Evolutionary conservation across 30 jellyfish, hydroid and myxozoan species (phyloP), one percentile per base, ranked within the genome.

Genomic region (Aurelia sp.): DNA sequence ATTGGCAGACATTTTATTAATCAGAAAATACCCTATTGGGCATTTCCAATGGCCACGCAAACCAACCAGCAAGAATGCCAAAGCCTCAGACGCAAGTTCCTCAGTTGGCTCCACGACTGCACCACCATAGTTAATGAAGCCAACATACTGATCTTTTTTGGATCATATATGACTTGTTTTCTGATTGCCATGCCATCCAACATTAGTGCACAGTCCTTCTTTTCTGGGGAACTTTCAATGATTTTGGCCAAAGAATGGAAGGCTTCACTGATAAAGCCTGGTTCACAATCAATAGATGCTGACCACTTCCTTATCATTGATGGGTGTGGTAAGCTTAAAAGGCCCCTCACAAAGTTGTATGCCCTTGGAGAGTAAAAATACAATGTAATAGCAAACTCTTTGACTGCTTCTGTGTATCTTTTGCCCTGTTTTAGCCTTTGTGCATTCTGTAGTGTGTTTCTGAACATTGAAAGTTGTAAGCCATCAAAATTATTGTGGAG

Each of bases 1-100:
- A 33, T 79, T 31, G 1, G 85, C 81, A 62, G 48, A 7, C 15
- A 15, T 6, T 35, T 79, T 63, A 21, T 79, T 27, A 11, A 27
- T 65, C 68, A 80, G 21, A 52, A 80, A 80, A 18, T 63, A 80
- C 13, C 74, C 72, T 11, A 80, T 80, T 15, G 90, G 88, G 47
- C 88, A 78, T 59, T 80, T 80, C 90, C 90, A 80, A 18, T 80
- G 90, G 30, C 83, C 74, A 30, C 44, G 71, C 19, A 50, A 19
- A 50, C 90, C 73, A 47, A 69, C 83, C 2, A 66, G 73, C 73
- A 66, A 47, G 33, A 80, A 80, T 37, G 48, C 90, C 18, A 64
- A 20, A 11, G 73, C 90, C 52, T 80, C 90, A 1, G 90, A 22
- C 6, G 85, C 90, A 17, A 48, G 83, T 60, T 80, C 4, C 40